Conservation (phyloP, 1,140 invertebrate species). For the Euura saliciscinereae region DNA sequence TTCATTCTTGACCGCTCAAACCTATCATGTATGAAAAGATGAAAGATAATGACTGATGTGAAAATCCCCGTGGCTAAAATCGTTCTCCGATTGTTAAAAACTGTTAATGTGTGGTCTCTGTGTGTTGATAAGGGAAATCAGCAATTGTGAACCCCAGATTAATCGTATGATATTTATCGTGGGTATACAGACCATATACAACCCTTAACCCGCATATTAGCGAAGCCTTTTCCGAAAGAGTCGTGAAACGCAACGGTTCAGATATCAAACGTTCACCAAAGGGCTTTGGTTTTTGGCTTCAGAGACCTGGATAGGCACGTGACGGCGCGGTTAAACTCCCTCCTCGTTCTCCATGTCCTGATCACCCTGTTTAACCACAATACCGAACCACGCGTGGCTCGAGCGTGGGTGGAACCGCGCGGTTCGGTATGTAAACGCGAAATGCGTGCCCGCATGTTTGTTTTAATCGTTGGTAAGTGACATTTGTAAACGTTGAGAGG, state of each 20-base stretch:
- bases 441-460: conserved; percentile 5
- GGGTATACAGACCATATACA: not conserved
- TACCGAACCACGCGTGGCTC: too few relatives aligned
- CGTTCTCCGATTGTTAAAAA: too few relatives aligned
- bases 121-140: too few relatives aligned
- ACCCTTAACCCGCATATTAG: not conserved
- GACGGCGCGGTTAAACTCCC: not conserved
- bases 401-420: not conserved
- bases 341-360: too few relatives aligned
- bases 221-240: not conserved
- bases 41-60: too few relatives aligned
- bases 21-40: too few relatives aligned
- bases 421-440: not conserved
- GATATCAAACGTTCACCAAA: not conserved
- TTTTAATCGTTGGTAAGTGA: conserved; percentile 4
- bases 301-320: not conserved
- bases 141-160: too few relatives aligned
- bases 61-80: too few relatives aligned
- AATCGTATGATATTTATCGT: too few relatives aligned
- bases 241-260: not conserved
- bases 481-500: not conserved
- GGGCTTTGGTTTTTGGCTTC: not conserved
- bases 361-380: too few relatives aligned
- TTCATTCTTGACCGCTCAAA: too few relatives aligned
- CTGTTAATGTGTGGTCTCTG: too few relatives aligned